phyloP scores from a whole-genome alignment of 2,113 vertebrate species.

The Thamnaconus septentrionalis region DNA sequence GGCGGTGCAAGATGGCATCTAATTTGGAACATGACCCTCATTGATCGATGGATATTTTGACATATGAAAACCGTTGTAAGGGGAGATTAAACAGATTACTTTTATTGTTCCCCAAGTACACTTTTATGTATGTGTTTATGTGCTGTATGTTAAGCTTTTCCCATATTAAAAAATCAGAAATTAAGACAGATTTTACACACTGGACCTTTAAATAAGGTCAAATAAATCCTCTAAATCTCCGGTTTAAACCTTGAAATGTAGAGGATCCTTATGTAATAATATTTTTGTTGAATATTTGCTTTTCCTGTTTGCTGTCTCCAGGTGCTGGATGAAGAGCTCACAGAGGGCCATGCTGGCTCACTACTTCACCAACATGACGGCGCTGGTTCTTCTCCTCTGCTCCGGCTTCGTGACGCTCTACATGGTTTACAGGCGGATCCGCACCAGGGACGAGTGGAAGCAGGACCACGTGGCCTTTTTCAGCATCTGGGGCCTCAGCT shows the following conservation, averaged over 20 bases:
- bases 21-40: too few species aligned
- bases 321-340: slow-evolving; percentile 75
- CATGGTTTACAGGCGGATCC: slow-evolving; percentile 66
- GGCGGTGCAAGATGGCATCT: too few species aligned
- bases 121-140: too few species aligned
- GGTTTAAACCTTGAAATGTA: neutral
- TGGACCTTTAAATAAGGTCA: too few species aligned
- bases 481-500: slow-evolving; percentile 80
- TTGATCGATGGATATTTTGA: too few species aligned
- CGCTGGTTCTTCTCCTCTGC: slow-evolving; percentile 53
- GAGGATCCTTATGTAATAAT: neutral
- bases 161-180: too few species aligned
- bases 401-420: slow-evolving; percentile 70
- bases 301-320: slow-evolving; percentile 29
- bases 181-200: too few species aligned
- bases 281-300: neutral
- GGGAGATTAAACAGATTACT: too few species aligned
- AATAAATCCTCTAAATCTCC: too few species aligned
- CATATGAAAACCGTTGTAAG: too few species aligned
- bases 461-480: slow-evolving; percentile 65
- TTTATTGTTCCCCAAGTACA: too few species aligned
- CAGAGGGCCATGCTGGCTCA: slow-evolving; percentile 47
- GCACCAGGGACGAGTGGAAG: slow-evolving; percentile 62
- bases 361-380: slow-evolving; percentile 58
- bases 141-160: too few species aligned